Base-by-base conservation (phyloP, 37 sponge, comb jelly and placozoan species). In the Agelas oroides region DNA sequence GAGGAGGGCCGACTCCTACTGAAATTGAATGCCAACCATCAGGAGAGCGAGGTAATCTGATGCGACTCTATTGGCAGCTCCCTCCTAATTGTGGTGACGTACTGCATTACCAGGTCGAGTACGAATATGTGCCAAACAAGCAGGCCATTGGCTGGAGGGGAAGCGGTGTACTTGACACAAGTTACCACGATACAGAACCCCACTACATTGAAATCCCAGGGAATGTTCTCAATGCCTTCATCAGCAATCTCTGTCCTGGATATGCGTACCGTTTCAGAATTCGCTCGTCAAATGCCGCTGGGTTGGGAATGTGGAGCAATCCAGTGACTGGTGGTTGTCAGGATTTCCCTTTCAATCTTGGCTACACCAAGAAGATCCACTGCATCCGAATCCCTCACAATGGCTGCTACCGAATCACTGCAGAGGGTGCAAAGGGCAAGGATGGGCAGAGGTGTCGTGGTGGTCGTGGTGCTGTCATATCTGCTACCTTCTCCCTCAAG, bases 231-330 rank as follows among this genome's bases (percentile, higher is more conserved):
- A 62, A 71, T 30, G 30, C 71, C n/a, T 79, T 64, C 58, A 35
- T 90, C 31, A 68, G 84, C 39, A 61, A 75, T 54, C 61, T 90
- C 20, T 65, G 60, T 56, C 90, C 90, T 40, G 92, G 85, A 8
- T 87, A 68, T 65, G 54, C 28, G 40, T 87, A 84, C 59, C 84
- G 88, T 0, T 92, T 92, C 66, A 13, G 89, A 21, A 85, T 92
- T 21, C 85, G 93, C 1, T 88, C 93, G 0, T 41, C 69, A 8
- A 92, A 85, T 58, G 77, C 58, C 17, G 88, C 93, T 35, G 89
- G 93, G 40, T 84, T 84, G 93, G 89, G 93, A 0, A 92, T 92
- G 89, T 92, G 93, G 93, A 84, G 86, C 40, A 55, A 84, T 2
- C 68, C 84, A 6, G 70, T 83, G 12, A 55, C 65, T 1, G 89